Base-by-base conservation (phyloP, 2,797 vertebrate genomes). In the Alfaro cultratus region DNA sequence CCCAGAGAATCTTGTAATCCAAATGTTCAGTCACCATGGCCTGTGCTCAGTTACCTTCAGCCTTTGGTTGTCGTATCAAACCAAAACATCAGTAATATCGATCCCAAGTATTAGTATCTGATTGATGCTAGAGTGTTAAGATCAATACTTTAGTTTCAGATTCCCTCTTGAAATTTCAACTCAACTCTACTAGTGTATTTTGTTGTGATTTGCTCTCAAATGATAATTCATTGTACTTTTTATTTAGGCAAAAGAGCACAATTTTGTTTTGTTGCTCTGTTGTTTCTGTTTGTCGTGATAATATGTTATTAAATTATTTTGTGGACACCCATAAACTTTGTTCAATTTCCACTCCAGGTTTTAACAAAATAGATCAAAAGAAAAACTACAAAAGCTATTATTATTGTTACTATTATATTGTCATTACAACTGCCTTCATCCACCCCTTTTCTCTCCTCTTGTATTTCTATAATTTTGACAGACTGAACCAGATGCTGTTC, bases 1-100 rank as follows among this genome's bases (percentile, higher is more conserved):
- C 64, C 74, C 77, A n/a, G 64, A 85, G 62, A 76, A 85, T 80
- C 78, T 80, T 71, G 78, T 71, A 84, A 87, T 93, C 85, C 87
- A 86, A 89, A 81, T 53, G 78, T 84, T 89, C 78, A 57, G 67
- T 73, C 82, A 79, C 80, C 77, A 29, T 82, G 80, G 71, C 53
- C 64, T 67, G 64, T 11, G 64, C 36, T 41, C 36, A 12, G 36
- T 41, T 41, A 68, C 3, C 64, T 68, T 0, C 31, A 36, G 15
- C 1, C 60, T 67, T 67, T 11, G 51, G 51, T 53, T 23, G 51
- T 26, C 23, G 3, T 26, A 26, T 53, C 51, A 26, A 53, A 10
- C 9, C 23, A 53, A 53, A 53, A 53, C 23, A 53, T 26, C 23
- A 53, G 51, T 26, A 53, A 53, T 26, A 53, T 26, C 1, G 8